phyloP scores from a whole-genome alignment of 2,113 vertebrate genomes.

The Amphiprion ocellaris region DNA sequence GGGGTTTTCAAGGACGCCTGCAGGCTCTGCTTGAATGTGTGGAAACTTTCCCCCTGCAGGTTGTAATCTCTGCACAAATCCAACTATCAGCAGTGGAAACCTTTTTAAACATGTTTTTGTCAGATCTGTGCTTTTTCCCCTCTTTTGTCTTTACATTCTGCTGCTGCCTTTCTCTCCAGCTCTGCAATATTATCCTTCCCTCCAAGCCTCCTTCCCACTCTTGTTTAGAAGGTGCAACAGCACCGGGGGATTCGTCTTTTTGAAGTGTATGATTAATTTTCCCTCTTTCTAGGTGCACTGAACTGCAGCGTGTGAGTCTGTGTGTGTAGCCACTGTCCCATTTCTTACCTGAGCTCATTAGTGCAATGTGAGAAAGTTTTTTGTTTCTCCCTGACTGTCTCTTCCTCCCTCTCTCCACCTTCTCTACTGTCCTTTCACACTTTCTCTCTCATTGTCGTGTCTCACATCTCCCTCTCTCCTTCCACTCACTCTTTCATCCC shows the following conservation, averaged over 20 bases:
- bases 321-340: conserved; percentile 60
- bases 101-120: conserved; percentile 54
- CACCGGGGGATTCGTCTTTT: conserved; percentile 72
- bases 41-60: conserved; percentile 55
- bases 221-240: conserved; percentile 63
- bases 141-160: conserved; percentile 34
- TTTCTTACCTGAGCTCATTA: conserved; percentile 82
- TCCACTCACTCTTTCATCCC: conserved; percentile 46
- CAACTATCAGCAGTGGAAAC: conserved; percentile 63
- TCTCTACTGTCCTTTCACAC: conserved; percentile 30
- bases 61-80: conserved; percentile 75
- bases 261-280: conserved; percentile 82
- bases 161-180: conserved; percentile 39
- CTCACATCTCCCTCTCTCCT: conserved; percentile 22
- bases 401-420: conserved; percentile 28
- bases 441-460: conserved; percentile 27
- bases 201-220: conserved; percentile 41
- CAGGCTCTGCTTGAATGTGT: conserved; percentile 44
- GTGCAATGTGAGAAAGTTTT: conserved; percentile 58
- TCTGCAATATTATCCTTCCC: conserved; percentile 41
- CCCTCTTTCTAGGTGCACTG: conserved; percentile 70
- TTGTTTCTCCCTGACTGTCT: conserved; percentile 28
- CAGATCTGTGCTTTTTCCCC: conserved; percentile 18
- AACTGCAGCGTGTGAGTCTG: conserved; percentile 55
- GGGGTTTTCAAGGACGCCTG: conserved; percentile 66